These are phyloP conservation scores for Anagyrus pseudococci DNA, from an alignment of 2,888 invertebrate species.

Conservation along the genomic window DNA sequence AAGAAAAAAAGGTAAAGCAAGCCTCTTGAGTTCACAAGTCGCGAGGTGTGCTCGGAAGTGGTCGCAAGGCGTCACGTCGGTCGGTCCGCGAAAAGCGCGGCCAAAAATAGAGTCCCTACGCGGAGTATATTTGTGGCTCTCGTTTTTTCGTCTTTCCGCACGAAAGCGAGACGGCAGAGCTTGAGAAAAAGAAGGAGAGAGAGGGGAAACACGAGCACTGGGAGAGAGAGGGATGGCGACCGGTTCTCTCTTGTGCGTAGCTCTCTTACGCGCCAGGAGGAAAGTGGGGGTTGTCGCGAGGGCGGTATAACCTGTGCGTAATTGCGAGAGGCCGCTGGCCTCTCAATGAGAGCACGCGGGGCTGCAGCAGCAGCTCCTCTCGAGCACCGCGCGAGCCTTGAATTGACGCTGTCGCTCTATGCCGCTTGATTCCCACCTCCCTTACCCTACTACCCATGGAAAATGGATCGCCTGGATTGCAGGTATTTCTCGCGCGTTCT, in stretches of 20 bases:
- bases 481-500: too few relatives aligned
- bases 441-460: too few relatives aligned
- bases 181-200: constrained; percentile 4
- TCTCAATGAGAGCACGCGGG: too few relatives aligned
- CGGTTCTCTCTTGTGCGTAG: constrained; percentile 9
- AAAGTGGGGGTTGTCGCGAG: neutral
- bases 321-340: too few relatives aligned
- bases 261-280: neutral
- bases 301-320: too few relatives aligned
- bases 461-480: too few relatives aligned
- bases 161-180: too few relatives aligned
- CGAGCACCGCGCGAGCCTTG: neutral
- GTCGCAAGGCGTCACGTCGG: neutral
- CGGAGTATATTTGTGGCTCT: neutral
- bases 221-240: constrained; percentile 18
- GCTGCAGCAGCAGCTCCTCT: too few relatives aligned
- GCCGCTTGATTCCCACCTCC: too few relatives aligned
- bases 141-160: too few relatives aligned
- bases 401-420: neutral
- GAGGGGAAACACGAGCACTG: neutral
- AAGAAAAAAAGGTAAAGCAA: too few relatives aligned
- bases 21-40: too few relatives aligned
- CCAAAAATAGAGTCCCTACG: neutral
- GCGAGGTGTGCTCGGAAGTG: neutral
- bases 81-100: neutral